Base-by-base conservation (phyloP, 1,140 invertebrate genomes). In the Phenacoccus solenopsis region DNA sequence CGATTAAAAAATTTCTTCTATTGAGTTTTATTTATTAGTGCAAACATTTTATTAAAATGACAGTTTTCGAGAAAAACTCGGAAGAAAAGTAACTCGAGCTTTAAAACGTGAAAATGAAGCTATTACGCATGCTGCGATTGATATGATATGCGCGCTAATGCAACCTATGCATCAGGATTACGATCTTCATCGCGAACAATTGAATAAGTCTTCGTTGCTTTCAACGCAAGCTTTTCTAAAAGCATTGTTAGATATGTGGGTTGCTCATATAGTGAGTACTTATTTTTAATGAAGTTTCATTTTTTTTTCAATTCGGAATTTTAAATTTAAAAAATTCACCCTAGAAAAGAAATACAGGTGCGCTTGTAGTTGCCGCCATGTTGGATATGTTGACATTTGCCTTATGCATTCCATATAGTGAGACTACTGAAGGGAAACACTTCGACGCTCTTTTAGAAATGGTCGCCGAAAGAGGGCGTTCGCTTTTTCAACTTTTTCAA, bases 341-440 rank as follows among this genome's bases (percentile, higher is more conserved):
- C 35, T 76, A 93, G 91, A 85, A 86, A 74, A 87, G 88, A 76
- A 88, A 85, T 30, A 90, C 88, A 69, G 89, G 89, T n/a, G 89
- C 90, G 28, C 75, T 92, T 27, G 87, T 92, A 1, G 85, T 91
- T n/a, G 35, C 71, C 57, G 91, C 94, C 32, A 97, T 99, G 93
- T 83, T 99, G 75, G 98, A 99, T 81, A 96, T 99, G 77, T 81
- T 99, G 72, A 99, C 96, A n/a, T 99, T 97, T 83, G 90, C 95
- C 5, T 82, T 99, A 10, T 99, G 97, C 82, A 92, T 97, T 71
- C 98, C 98, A 22, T 99, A 98, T 81, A 96, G 93, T 78, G 98
- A 99, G 82, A 99, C 98, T 28, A 99, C 98, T 0, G 94, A 98
- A 78, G 94, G 96, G 21, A 92, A 92, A 76, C 91, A 98, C 77